Percentiles rank a stretch among this genome's conserved stretches.
phyloP scores from a whole-genome alignment of 2,113 vertebrate genomes.

The Urocitellus parryii region DNA sequence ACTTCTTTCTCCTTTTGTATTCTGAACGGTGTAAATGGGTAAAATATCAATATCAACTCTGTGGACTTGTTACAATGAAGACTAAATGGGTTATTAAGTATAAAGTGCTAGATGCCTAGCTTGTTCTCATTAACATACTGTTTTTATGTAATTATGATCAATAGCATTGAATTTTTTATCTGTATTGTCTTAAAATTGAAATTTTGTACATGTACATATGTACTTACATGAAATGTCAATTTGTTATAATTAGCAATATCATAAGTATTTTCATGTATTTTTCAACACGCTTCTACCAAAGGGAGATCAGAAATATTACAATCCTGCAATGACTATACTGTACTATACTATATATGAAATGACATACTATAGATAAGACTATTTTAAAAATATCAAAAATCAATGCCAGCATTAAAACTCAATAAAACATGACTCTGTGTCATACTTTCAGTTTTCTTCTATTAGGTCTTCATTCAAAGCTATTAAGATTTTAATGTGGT shows the following conservation, averaged over 20 bases:
- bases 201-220: neutral
- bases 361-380: neutral
- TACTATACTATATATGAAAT: neutral
- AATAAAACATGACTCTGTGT: neutral
- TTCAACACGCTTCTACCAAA: neutral
- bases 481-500: neutral
- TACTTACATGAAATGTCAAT: neutral
- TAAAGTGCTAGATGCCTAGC: neutral
- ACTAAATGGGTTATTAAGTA: neutral
- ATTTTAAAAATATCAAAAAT: conserved; percentile 12
- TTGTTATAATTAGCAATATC: neutral
- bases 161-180: neutral
- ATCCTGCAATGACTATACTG: neutral
- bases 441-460: neutral
- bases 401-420: neutral
- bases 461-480: neutral
- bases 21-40: neutral
- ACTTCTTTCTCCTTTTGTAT: neutral
- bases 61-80: neutral
- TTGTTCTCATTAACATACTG: neutral
- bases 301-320: neutral
- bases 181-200: neutral
- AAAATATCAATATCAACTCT: neutral
- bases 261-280: neutral
- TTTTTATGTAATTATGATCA: neutral